A percentile compares a stretch with the other conserved stretches of the same genome.
Conservation (phyloP, 2,797 vertebrate genomes). For the Leptodactylus fallax region DNA sequence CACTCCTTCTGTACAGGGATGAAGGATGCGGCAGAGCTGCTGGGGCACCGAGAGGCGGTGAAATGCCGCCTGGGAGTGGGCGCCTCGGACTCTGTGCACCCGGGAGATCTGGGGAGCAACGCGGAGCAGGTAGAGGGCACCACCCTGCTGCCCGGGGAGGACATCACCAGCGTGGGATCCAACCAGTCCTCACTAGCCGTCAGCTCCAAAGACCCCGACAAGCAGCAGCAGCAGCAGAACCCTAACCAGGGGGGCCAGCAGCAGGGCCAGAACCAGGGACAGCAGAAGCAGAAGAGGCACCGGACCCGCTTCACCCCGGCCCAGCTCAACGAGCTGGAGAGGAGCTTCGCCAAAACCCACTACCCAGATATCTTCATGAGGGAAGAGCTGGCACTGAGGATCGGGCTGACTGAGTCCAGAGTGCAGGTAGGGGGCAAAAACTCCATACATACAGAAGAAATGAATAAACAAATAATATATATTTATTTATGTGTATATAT, state of each 20-base stretch:
- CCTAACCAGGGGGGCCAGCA: slow-evolving; percentile 85
- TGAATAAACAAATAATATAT: no score
- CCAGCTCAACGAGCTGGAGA: slow-evolving; percentile 96
- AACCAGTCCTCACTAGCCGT: slow-evolving; percentile 88
- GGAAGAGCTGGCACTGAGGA: slow-evolving; percentile 94
- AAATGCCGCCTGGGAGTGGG: slow-evolving; percentile 93
- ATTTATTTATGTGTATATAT: no score
- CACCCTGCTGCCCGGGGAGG: slow-evolving; percentile 93
- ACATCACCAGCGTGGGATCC: slow-evolving; percentile 90
- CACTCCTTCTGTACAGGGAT: slow-evolving; percentile 84
- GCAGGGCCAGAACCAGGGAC: slow-evolving; percentile 82
- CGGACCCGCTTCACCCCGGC: slow-evolving; percentile 97
- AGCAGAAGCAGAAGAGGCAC: slow-evolving; percentile 98
- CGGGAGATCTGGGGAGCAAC: slow-evolving; percentile 87
- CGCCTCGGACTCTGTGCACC: slow-evolving; percentile 88
- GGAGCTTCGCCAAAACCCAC: slow-evolving; percentile 98
- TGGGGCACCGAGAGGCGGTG: slow-evolving; percentile 94
- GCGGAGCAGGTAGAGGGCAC: slow-evolving; percentile 91
- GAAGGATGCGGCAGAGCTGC: slow-evolving; percentile 95
- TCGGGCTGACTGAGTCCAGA: slow-evolving; percentile 96
- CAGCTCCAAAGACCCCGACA: slow-evolving; percentile 91
- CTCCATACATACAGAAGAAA: no score
- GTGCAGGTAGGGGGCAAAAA: slow-evolving; percentile 86
- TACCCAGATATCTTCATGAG: slow-evolving; percentile 99
- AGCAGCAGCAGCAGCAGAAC: slow-evolving; percentile 82